Conservation (phyloP, 2,113 vertebrate genomes). For the Notothenia rossii region DNA sequence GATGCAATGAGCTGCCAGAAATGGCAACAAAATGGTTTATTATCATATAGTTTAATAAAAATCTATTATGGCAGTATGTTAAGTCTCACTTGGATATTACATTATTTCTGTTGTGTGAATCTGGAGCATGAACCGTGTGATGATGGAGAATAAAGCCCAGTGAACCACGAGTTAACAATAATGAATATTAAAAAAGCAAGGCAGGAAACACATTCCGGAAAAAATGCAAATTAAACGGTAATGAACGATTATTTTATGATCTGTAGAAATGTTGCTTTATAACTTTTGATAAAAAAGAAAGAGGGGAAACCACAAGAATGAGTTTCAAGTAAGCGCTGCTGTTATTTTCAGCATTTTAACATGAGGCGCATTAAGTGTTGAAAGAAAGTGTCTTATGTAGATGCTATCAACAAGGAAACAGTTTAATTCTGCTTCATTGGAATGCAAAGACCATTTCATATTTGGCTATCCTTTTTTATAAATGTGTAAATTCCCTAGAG, state of each 20-base stretch:
- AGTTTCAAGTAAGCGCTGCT: background rate
- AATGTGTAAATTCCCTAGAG: background rate
- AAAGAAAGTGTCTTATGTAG: background rate
- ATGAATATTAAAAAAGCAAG: background rate
- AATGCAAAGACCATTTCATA: background rate
- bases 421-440: background rate
- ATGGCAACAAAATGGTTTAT: slow-evolving; percentile 64
- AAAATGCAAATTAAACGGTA: background rate
- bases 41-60: slow-evolving; percentile 73
- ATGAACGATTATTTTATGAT: slow-evolving; percentile 5
- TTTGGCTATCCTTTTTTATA: background rate
- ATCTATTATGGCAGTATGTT: slow-evolving; percentile 56
- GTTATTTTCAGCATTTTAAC: slow-evolving; percentile 20
- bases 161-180: background rate
- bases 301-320: background rate
- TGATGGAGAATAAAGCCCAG: background rate
- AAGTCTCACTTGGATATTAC: background rate
- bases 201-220: background rate
- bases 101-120: slow-evolving; percentile 1
- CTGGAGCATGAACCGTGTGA: background rate
- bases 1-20: slow-evolving; percentile 68
- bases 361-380: background rate
- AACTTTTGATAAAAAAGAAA: background rate
- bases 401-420: background rate
- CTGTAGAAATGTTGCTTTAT: background rate